These are phyloP conservation scores for Micronycteris hirsuta DNA, from an alignment of 2,113 vertebrate species.

Conservation along the genomic window DNA sequence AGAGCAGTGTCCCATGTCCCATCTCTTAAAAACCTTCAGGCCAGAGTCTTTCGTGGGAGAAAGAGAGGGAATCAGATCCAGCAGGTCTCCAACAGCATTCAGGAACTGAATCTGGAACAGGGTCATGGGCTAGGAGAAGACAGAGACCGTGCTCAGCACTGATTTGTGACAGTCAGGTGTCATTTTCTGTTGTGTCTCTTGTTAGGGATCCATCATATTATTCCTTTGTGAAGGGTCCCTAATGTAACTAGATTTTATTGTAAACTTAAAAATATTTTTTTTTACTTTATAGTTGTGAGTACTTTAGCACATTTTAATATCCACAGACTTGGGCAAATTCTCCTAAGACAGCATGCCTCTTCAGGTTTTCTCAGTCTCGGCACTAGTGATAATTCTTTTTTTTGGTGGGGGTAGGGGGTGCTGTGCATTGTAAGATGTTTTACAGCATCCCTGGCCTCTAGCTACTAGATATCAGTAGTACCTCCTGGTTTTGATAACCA, in stretches of 20 bases:
- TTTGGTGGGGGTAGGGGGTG: no score
- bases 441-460: background rate
- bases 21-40: conserved; percentile 58
- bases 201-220: background rate
- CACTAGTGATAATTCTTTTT: background rate
- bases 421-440: background rate
- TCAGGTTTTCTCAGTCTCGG: background rate
- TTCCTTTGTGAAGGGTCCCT: background rate
- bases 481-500: background rate
- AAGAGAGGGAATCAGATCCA: conserved; percentile 91
- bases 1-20: conserved; percentile 93
- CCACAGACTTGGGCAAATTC: background rate
- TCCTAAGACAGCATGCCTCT: background rate
- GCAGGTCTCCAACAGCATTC: conserved; percentile 88
- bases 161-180: background rate
- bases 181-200: conserved; percentile 1
- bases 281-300: background rate
- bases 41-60: conserved; percentile 59
- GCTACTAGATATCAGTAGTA: background rate
- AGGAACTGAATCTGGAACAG: conserved; percentile 88
- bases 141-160: background rate
- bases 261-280: background rate
- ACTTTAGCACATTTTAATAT: background rate
- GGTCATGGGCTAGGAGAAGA: conserved; percentile 83
- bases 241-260: background rate